Conservation (phyloP, 2,888 invertebrate genomes). For the Sphaerophoria rueppellii region DNA sequence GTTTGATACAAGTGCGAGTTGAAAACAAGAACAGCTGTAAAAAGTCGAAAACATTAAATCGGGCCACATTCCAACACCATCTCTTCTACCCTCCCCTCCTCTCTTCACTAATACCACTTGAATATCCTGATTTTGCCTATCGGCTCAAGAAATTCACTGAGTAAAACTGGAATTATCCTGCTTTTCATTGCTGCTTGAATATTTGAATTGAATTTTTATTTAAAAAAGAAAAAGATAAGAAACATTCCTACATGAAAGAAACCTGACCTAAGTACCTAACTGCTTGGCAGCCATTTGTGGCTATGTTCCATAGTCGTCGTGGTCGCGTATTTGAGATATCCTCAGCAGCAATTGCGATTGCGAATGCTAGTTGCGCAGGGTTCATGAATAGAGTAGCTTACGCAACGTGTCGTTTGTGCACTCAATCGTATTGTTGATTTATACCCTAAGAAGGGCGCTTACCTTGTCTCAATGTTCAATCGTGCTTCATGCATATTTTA, state of each 20-base stretch:
- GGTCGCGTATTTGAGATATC: not conserved
- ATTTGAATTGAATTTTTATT: slow-evolving; percentile 20
- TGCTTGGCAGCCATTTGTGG: slow-evolving; percentile 22
- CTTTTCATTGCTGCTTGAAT: not conserved
- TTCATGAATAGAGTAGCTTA: slow-evolving; percentile 2
- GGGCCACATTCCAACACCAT: not conserved
- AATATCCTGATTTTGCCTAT: slow-evolving; percentile 29
- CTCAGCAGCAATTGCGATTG: not conserved
- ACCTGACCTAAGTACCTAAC: slow-evolving; percentile 25
- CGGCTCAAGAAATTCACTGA: slow-evolving; percentile 19
- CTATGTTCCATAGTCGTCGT: not conserved
- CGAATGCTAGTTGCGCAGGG: not conserved
- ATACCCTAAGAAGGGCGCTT: slow-evolving; percentile 13
- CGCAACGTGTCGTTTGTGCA: not conserved
- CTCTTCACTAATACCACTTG: not conserved
- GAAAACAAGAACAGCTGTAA: slow-evolving; percentile 34
- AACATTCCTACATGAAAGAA: not conserved
- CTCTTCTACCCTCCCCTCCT: not conserved
- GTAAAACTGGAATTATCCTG: slow-evolving; percentile 26
- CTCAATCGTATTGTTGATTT: not conserved
- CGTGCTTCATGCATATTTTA: slow-evolving; percentile 13
- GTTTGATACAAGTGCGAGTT: not conserved
- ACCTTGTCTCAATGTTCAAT: slow-evolving; percentile 2
- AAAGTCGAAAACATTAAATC: not conserved
- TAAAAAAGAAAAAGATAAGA: not conserved